Base-by-base conservation (phyloP, 1,140 invertebrate species). In the Drosophila sechellia region DNA sequence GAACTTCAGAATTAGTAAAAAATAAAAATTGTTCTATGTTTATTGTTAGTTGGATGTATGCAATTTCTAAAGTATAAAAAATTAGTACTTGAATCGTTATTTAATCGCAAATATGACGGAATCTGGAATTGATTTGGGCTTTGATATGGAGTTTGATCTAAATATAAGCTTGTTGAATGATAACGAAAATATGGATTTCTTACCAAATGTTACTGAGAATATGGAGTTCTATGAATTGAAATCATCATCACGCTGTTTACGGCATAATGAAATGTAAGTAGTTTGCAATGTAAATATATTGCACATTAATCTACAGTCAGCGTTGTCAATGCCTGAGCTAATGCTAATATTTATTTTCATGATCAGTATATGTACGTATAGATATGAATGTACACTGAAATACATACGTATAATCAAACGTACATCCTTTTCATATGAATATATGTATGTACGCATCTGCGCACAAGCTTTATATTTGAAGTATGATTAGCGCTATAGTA, bases 91-190 rank as follows among this genome's bases (percentile, higher is more conserved):
- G 6, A 25, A 5, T 15, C n/a, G 15, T 11, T 39, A 5, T 22
- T 5, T 2, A 5, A 22, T 15, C 11, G n/a, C 20, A 25, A 66
- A 40, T 25, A 70, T 70, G 66, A 56, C 66, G 27, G 66, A 70
- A 37, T 70, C 66, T 5, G 66, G 66, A 56, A 69, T 70, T 5
- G 66, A 70, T 57, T 54, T 70, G 13, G 66, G 66, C 42, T 70
- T 70, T 35, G 66, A 70, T 56, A 70, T 70, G 42, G 66, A 70
- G 64, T 70, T 70, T 12, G 66, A 70, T 55, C 55, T 70, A 27
- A 70, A 69, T 69, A 54, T 70, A 13, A 70, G 37, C 39, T 15
- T 70, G 22, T 27, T 70, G 11, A 70, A 70, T 48, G 66, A 70
- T 48, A 70, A 70, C 35, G 66, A 70, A 35, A 49, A 39, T 27